Base-by-base conservation (phyloP, 2,888 invertebrate genomes). In the Lissonota sp. region DNA sequence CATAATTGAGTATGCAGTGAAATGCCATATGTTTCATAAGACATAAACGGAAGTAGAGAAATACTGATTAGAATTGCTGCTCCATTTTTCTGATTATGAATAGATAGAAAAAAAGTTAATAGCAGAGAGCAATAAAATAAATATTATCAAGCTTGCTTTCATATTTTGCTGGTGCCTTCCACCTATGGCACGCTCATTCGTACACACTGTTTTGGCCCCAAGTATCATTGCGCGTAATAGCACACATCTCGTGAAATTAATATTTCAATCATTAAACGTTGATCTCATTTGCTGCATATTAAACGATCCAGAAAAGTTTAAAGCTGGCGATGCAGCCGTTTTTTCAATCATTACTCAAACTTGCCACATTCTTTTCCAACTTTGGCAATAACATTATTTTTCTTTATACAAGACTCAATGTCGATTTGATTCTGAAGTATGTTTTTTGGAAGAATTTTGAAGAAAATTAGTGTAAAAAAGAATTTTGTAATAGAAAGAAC, bases 121-220 rank as follows among this genome's bases (percentile, higher is more conserved):
- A 40, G 6, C 42, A 7, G 12, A 49, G 40, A 64, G 14, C 42
- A 51, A 49, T 58, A 40, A 46, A 57, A 40, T 39, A 4, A 26
- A 42, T 49, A 51, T 16, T 67, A 58, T 63, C 53, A 37, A 42
- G 55, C 40, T 60, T 51, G 55, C 66, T 55, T 66, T 83, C 70
- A 76, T 80, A 80, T 64, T 70, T 84, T 64, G 73, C 82, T 71
- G 82, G 66, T 67, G 55, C 60, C 12, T 78, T 78, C 71, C 73
- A 77, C 75, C 37, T 51, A 40, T 53, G 71, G 44, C 37, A 26
- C 26, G 40, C 53, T 60, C 69, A 74, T 67, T 79, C 71, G 73
- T 69, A 70, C 83, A 76, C 66, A 78, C 69, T 75, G 60, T 63
- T 84, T 26, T 84, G 84, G 84, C 84, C 84, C 84, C 84, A 73